These are phyloP conservation scores for Arrhamphus sclerolepis DNA, from an alignment of 2,797 vertebrate species.

Conservation along the genomic window DNA sequence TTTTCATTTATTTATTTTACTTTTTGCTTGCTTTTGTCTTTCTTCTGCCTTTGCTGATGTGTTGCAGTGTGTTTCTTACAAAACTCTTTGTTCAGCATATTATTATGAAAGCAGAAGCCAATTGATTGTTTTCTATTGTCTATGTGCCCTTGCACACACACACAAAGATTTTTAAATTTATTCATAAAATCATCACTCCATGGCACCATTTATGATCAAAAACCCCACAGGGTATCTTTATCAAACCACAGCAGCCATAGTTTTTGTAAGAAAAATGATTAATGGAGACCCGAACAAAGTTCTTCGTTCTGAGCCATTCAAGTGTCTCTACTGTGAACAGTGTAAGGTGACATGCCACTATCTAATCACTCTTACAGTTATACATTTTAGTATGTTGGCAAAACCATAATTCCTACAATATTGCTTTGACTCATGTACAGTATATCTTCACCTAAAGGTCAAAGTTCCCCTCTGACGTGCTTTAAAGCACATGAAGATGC, in stretches of 20 bases:
- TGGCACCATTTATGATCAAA: not conserved
- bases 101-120: not conserved
- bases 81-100: slow-evolving; percentile 1
- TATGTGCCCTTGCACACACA: not conserved
- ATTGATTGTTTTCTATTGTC: not conserved
- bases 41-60: not conserved
- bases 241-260: not conserved
- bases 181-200: not conserved
- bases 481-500: too few relatives aligned
- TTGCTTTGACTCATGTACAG: too few relatives aligned
- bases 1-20: too few relatives aligned
- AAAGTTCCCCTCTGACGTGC: too few relatives aligned
- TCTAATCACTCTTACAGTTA: not conserved
- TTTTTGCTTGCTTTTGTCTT: not conserved
- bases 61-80: not conserved
- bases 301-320: not conserved
- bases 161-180: not conserved
- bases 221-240: not conserved
- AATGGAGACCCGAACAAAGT: not conserved
- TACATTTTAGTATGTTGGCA: too few relatives aligned
- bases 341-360: not conserved
- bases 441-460: too few relatives aligned
- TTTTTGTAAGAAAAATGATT: slow-evolving; percentile 2
- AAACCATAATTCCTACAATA: too few relatives aligned
- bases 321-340: not conserved